Evolutionary conservation across 2,113 vertebrate genomes (phyloP).

Genomic region (Psophia crepitans): DNA sequence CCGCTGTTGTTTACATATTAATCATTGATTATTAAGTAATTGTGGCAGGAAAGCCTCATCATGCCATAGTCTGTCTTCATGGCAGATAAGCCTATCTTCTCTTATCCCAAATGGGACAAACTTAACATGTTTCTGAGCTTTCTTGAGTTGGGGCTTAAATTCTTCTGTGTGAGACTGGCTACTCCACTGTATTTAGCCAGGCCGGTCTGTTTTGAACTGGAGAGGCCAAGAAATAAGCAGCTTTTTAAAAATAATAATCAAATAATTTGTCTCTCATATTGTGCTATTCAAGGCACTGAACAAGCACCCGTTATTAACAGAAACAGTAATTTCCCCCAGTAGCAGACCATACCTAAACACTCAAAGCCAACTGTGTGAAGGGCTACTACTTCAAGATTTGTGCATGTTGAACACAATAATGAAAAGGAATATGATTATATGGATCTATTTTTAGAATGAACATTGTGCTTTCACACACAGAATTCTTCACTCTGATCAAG

Average conservation of each 20-base stretch:
- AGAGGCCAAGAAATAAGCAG: background rate
- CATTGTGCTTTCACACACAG: constrained; percentile 14
- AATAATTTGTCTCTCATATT: background rate
- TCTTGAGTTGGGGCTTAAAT: background rate
- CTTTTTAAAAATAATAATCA: background rate
- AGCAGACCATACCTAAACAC: background rate
- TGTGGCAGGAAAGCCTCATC: background rate
- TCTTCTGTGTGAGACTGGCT: background rate
- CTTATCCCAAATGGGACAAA: background rate
- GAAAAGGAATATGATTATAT: background rate
- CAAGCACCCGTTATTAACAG: background rate
- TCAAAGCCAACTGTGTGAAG: background rate
- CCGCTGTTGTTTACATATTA: background rate
- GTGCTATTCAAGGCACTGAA: background rate
- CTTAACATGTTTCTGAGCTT: background rate
- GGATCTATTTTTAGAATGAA: background rate
- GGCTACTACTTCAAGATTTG: background rate
- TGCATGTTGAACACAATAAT: background rate
- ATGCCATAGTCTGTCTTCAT: background rate
- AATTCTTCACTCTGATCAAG: constrained; percentile 29
- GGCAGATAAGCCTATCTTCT: background rate
- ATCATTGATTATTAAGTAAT: background rate
- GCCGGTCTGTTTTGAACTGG: background rate
- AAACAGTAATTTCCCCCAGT: background rate
- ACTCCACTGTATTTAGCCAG: background rate